phyloP scores from a whole-genome alignment of 1,140 invertebrate genomes.

The Drosophila ogumai region DNA sequence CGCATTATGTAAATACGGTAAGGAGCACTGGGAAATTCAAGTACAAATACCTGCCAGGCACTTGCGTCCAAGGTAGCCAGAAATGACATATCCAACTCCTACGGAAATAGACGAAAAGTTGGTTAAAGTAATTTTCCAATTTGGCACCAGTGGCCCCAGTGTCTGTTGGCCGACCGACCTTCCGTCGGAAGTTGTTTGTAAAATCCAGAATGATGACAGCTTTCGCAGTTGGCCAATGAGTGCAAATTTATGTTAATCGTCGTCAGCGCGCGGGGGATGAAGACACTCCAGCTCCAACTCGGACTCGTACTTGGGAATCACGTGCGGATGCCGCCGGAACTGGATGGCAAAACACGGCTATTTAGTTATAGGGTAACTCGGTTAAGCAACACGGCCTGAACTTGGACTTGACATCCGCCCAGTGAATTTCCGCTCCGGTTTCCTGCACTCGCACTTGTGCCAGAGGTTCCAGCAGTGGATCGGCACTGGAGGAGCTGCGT shows the following conservation, averaged over 20 bases:
- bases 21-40: conserved; percentile 15
- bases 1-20: conserved; percentile 24
- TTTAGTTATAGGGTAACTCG: conserved; percentile 49
- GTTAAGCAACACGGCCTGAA: conserved; percentile 46
- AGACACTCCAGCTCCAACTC: conserved; percentile 3
- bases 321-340: conserved; percentile 62
- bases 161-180: conserved; percentile 58
- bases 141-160: conserved; percentile 37
- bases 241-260: conserved; percentile 75
- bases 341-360: conserved; percentile 50
- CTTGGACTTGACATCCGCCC: conserved; percentile 72
- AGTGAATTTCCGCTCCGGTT: conserved; percentile 77
- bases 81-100: conserved; percentile 85
- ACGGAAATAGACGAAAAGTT: conserved; percentile 71
- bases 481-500: conserved; percentile 61
- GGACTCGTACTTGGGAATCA: conserved; percentile 13
- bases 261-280: conserved; percentile 16
- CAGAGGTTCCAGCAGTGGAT: conserved; percentile 45
- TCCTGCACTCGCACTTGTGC: conserved; percentile 56
- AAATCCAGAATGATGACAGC: conserved; percentile 81
- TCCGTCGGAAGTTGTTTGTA: conserved; percentile 83
- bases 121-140: conserved; percentile 73
- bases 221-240: conserved; percentile 47
- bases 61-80: conserved; percentile 85
- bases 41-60: conserved; percentile 85